Evolutionary conservation across 2,113 vertebrate genomes (phyloP).

Genomic region (Poeciliopsis occidentalis): DNA sequence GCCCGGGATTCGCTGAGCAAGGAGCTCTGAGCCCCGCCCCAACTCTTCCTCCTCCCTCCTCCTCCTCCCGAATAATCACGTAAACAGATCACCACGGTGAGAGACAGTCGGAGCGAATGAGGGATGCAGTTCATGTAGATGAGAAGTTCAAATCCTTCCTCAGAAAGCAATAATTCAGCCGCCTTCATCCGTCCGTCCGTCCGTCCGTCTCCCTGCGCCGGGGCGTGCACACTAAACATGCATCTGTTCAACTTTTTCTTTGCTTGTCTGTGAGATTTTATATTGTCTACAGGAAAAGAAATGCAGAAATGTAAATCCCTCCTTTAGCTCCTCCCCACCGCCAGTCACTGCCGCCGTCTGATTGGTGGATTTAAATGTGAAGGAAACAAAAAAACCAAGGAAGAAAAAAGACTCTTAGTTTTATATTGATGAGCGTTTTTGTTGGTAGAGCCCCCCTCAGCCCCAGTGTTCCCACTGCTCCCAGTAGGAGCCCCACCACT

Average conservation of each 20-base stretch:
- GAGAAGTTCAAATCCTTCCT: slow-evolving; percentile 67
- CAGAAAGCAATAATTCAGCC: slow-evolving; percentile 84
- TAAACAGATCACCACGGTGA: slow-evolving; percentile 77
- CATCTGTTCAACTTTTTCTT: slow-evolving; percentile 59
- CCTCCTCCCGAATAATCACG: slow-evolving; percentile 68
- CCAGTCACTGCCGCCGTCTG: slow-evolving; percentile 53
- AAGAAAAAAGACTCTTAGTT: slow-evolving; percentile 79
- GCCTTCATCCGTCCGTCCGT: slow-evolving; percentile 15
- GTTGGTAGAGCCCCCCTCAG: slow-evolving; percentile 64
- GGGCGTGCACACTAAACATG: slow-evolving; percentile 39
- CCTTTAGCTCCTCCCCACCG: background rate
- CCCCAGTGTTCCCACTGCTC: slow-evolving; percentile 2
- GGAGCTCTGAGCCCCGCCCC: slow-evolving; percentile 74
- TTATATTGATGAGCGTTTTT: slow-evolving; percentile 78
- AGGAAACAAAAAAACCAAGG: slow-evolving; percentile 5
- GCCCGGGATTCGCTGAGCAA: slow-evolving; percentile 83
- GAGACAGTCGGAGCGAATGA: slow-evolving; percentile 21
- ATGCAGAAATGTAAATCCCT: slow-evolving; percentile 31
- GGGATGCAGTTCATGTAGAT: slow-evolving; percentile 76
- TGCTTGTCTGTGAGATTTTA: slow-evolving; percentile 83
- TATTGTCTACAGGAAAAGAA: slow-evolving; percentile 74
- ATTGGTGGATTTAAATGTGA: slow-evolving; percentile 44
- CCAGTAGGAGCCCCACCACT: slow-evolving; percentile 74
- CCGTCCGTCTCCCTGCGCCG: background rate
- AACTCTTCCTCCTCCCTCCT: slow-evolving; percentile 18